These are phyloP conservation scores for Piaya cayana DNA, from an alignment of 2,113 vertebrate species.

Conservation along the genomic window DNA sequence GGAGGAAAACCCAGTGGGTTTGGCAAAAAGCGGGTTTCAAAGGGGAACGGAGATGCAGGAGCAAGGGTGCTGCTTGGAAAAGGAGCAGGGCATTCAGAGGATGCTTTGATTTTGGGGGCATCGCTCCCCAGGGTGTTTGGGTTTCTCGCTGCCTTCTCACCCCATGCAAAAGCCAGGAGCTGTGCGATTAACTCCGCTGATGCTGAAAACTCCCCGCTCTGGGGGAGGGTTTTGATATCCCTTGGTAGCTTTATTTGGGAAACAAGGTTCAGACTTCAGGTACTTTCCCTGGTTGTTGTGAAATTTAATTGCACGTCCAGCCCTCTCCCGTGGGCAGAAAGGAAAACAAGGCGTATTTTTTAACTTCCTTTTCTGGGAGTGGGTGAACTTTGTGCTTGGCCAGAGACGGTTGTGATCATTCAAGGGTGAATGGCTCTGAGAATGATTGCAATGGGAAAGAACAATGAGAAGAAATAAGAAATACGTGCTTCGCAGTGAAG, in stretches of 20 bases:
- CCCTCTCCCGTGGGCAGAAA: background rate
- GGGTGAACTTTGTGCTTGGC: background rate
- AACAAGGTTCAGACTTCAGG: background rate
- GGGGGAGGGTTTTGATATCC: background rate
- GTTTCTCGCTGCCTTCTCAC: background rate
- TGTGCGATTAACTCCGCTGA: rapidly evolving
- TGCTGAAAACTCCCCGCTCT: background rate
- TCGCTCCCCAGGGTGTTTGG: rapidly evolving
- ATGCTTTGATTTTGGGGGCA: background rate
- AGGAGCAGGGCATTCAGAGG: background rate
- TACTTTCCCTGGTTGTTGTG: constrained; percentile 26
- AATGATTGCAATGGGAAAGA: background rate
- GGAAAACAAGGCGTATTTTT: background rate
- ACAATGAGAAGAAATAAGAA: background rate
- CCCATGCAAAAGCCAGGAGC: background rate
- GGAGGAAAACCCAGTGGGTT: background rate
- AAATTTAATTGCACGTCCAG: background rate
- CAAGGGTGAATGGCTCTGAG: background rate
- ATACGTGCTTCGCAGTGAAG: background rate
- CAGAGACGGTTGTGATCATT: background rate
- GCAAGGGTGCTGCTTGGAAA: background rate
- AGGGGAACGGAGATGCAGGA: background rate
- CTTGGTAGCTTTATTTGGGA: background rate
- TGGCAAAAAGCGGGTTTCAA: rapidly evolving
- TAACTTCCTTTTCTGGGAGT: background rate